phyloP scores from a whole-genome alignment of 2,797 vertebrate species.

The Australoheros facetus region DNA sequence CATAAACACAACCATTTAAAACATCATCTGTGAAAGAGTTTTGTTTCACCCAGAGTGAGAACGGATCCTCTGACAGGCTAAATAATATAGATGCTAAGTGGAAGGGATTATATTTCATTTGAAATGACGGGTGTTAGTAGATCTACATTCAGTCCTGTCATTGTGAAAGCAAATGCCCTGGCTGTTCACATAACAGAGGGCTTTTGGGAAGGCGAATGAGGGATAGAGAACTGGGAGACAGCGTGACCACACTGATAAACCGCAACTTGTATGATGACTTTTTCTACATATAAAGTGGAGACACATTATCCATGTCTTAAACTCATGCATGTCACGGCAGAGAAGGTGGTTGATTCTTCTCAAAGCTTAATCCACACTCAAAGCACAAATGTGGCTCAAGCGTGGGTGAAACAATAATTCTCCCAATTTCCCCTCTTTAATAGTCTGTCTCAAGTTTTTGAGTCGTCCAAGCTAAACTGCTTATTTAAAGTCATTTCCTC shows the following conservation, averaged over 20 bases:
- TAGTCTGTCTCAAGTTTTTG: conserved; percentile 54
- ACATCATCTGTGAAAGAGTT: conserved; percentile 21
- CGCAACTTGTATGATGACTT: conserved; percentile 36
- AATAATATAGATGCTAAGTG: conserved; percentile 46
- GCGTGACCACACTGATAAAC: conserved; percentile 51
- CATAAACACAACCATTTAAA: conserved; percentile 3
- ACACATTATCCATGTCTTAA: conserved; percentile 3
- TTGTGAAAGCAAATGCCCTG: conserved; percentile 14
- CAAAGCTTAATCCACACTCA: conserved; percentile 34
- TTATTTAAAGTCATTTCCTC: conserved; percentile 70
- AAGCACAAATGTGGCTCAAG: conserved; percentile 15
- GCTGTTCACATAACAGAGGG: conserved; percentile 37
- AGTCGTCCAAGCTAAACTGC: conserved; percentile 55
- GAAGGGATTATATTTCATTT: conserved; percentile 54
- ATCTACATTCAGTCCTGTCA: conserved; percentile 28
- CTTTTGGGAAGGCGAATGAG: conserved; percentile 39
- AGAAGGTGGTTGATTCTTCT: conserved; percentile 33
- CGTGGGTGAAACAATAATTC: conserved; percentile 34
- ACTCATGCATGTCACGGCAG: conserved; percentile 13
- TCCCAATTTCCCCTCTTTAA: conserved; percentile 58
- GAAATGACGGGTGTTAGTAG: conserved; percentile 49
- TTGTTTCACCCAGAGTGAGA: conserved; percentile 37
- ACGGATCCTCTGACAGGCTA: conserved; percentile 41
- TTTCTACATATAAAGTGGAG: conserved; percentile 37
- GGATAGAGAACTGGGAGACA: conserved; percentile 42